These are phyloP conservation scores for Cheilosia pagana DNA, from an alignment of 2,888 invertebrate genomes.

Conservation along the genomic window DNA sequence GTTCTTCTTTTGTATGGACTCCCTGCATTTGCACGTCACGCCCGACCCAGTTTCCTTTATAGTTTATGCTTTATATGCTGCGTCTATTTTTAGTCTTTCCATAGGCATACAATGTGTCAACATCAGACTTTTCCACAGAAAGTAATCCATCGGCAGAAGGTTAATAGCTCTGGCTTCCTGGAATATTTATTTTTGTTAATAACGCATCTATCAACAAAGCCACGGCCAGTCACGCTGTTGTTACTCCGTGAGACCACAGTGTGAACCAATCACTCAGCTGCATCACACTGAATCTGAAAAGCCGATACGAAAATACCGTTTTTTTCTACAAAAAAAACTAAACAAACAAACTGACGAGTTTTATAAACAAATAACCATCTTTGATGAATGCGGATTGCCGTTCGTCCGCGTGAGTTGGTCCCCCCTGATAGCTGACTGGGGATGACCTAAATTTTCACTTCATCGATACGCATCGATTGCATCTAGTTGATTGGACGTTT, in stretches of 20 bases:
- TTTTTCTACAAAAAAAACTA: conserved; percentile 1
- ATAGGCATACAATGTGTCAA: neutral
- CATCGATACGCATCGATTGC: conserved; percentile 56
- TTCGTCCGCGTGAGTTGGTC: conserved; percentile 39
- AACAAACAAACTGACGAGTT: conserved; percentile 29
- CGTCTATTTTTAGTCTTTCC: neutral
- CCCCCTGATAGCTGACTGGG: conserved; percentile 9
- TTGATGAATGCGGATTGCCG: conserved; percentile 60
- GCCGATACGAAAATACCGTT: conserved; percentile 23
- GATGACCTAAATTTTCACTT: conserved; percentile 63
- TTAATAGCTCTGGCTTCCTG: conserved; percentile 29
- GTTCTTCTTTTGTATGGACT: conserved; percentile 5
- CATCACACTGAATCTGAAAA: conserved; percentile 14
- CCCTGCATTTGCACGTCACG: neutral
- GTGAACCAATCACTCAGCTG: conserved; percentile 26
- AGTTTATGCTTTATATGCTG: neutral
- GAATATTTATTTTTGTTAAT: conserved; percentile 23
- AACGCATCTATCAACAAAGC: conserved; percentile 37
- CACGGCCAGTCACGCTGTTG: conserved; percentile 4
- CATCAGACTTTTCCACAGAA: neutral
- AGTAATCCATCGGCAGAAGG: conserved; percentile 10
- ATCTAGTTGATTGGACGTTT: conserved; percentile 24
- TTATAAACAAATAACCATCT: conserved; percentile 40
- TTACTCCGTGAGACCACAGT: conserved; percentile 19
- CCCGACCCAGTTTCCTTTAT: neutral